A percentile compares a stretch with the other conserved stretches of the same genome.
These are phyloP conservation scores for Thamnophis elegans DNA, from an alignment of 2,797 vertebrate species.

Conservation along the genomic window DNA sequence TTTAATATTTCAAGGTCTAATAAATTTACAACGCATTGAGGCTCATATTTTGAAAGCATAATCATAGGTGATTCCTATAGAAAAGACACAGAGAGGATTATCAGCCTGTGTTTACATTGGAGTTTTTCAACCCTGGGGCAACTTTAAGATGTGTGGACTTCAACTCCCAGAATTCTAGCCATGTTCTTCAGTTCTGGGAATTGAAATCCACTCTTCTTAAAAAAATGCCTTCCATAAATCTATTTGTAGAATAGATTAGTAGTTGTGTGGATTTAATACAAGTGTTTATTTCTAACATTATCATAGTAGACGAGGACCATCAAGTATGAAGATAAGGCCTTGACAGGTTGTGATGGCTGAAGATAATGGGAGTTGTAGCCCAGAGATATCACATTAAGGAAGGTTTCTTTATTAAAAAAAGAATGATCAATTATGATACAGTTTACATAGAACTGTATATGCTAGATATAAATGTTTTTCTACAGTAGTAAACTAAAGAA, in stretches of 20 bases:
- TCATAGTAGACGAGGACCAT: neutral
- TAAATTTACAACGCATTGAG: neutral
- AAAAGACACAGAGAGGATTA: neutral
- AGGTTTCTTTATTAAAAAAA: neutral
- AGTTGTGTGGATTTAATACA: neutral
- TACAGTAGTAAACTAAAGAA: neutral
- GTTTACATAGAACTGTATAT: neutral
- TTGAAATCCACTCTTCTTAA: too few species aligned
- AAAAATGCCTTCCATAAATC: neutral
- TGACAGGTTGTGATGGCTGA: neutral
- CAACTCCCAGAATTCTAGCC: too few species aligned
- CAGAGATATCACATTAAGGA: neutral
- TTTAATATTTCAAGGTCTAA: neutral
- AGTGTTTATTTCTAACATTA: neutral
- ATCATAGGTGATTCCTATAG: neutral
- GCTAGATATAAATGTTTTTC: neutral
- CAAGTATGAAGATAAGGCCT: neutral
- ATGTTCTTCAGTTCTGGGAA: too few species aligned
- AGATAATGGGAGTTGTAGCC: neutral
- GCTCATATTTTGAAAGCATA: neutral
- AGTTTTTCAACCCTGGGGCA: too few species aligned
- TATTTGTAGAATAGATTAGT: neutral
- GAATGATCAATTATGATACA: neutral
- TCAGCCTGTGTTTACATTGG: neutral
- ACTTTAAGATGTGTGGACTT: too few species aligned